Evolutionary conservation across 2,797 vertebrate species (phyloP).

Genomic region (Chelon auratus): DNA sequence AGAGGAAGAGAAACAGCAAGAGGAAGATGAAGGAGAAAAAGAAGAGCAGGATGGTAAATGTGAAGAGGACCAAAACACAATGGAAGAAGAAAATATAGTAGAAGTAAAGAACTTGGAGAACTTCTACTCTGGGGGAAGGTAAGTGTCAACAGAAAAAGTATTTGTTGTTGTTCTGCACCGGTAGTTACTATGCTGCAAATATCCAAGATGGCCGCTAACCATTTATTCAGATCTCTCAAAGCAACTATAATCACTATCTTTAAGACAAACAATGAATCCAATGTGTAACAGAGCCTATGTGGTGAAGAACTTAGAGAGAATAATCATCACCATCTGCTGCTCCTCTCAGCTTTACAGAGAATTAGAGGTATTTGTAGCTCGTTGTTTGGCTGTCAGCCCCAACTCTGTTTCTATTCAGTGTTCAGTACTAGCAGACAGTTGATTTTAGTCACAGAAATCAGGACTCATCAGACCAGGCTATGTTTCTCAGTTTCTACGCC

Average conservation of each 20-base stretch:
- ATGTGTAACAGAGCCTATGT: neutral
- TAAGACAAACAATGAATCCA: neutral
- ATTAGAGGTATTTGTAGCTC: neutral
- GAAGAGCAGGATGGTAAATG: constrained; percentile 48
- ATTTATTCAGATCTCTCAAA: neutral
- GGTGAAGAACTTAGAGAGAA: neutral
- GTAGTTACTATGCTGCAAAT: neutral
- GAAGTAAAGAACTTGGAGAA: constrained; percentile 53
- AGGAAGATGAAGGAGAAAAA: constrained; percentile 41
- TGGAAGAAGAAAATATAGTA: constrained; percentile 19
- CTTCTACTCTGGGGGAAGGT: constrained; percentile 74
- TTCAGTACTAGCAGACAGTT: too few species aligned
- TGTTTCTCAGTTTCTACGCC: too few species aligned
- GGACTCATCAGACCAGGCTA: too few species aligned
- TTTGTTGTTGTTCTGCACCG: neutral
- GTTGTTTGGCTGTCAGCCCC: neutral
- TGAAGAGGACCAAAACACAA: constrained; percentile 50
- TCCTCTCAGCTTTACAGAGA: neutral
- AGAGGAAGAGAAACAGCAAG: constrained; percentile 72
- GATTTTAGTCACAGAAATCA: too few species aligned
- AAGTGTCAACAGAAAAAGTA: constrained; percentile 20
- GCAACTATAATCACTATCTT: neutral
- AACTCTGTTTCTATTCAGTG: neutral
- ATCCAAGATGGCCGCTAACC: neutral
- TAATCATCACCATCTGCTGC: neutral